Evolutionary conservation across 1,140 invertebrate genomes (phyloP).

Genomic region (Yoshiicerus persimilis): DNA sequence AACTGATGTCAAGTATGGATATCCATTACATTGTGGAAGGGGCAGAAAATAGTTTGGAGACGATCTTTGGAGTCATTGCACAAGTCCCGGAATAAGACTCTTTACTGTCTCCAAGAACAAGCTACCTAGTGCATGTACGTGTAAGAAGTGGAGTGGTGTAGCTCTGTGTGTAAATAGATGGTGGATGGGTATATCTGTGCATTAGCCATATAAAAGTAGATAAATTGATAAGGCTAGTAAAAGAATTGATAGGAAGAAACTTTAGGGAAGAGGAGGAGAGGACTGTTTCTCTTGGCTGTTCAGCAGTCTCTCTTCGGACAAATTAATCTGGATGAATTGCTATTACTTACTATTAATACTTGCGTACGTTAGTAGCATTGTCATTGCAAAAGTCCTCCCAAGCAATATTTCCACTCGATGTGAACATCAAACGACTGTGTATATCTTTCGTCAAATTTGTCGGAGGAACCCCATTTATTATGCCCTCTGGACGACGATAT

Average conservation of each 20-base stretch:
- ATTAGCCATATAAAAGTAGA: not conserved
- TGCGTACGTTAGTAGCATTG: not conserved
- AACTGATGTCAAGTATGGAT: not conserved
- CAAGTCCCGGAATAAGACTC: not conserved
- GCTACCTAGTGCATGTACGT: no score
- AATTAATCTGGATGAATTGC: conserved; percentile 23
- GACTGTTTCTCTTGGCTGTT: not conserved
- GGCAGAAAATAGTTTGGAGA: not conserved
- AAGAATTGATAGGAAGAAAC: not conserved
- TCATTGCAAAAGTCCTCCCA: conserved; percentile 28
- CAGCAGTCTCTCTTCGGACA: conserved; percentile 2
- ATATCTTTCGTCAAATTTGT: conserved; percentile 45
- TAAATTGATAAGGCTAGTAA: not conserved
- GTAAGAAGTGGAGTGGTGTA: not conserved
- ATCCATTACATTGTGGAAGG: not conserved
- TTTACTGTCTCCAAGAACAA: not conserved
- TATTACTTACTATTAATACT: not conserved
- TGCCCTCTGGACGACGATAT: conserved; percentile 38
- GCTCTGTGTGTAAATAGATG: not conserved
- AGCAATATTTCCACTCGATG: conserved; percentile 30
- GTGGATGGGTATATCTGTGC: not conserved
- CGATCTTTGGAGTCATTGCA: not conserved
- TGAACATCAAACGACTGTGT: conserved; percentile 25
- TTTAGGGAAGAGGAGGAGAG: not conserved
- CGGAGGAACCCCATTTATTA: conserved; percentile 35